Percentiles rank a stretch among this genome's conserved stretches.
Evolutionary conservation across 2,888 invertebrate genomes (phyloP).

Genomic region (Drosophila mettleri): DNA sequence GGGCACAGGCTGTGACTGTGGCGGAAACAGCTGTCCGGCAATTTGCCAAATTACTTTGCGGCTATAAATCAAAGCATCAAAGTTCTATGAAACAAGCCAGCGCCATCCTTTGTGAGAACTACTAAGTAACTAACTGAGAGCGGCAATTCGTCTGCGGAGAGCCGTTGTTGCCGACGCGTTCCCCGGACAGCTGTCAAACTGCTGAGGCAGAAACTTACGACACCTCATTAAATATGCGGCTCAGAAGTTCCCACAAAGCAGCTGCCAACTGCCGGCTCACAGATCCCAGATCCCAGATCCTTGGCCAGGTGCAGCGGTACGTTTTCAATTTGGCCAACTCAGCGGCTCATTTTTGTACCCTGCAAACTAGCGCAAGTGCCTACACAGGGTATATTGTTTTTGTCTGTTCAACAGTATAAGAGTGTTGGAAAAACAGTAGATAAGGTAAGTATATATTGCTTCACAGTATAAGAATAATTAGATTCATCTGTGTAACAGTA

Average conservation of each 20-base stretch:
- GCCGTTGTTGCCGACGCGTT: constrained; percentile 16
- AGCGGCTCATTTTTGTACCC: constrained; percentile 32
- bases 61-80: constrained; percentile 70
- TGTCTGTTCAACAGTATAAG: not conserved
- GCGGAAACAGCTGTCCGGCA: constrained; percentile 29
- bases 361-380: not conserved
- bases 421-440: not conserved
- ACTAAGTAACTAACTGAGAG: constrained; percentile 30
- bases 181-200: constrained; percentile 65
- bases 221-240: constrained; percentile 66
- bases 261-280: constrained; percentile 11
- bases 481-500: not conserved
- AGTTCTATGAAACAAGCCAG: constrained; percentile 14
- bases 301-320: constrained; percentile 30
- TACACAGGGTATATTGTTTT: not conserved
- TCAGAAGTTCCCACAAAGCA: constrained; percentile 37
- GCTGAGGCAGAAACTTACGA: constrained; percentile 65
- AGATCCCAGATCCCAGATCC: constrained; percentile 23
- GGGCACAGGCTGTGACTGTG: not conserved
- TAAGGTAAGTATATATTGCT: not conserved
- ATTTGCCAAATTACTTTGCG: constrained; percentile 66
- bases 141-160: constrained; percentile 43
- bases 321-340: constrained; percentile 64
- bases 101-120: not conserved
- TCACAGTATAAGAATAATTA: not conserved